These are phyloP conservation scores for Agonopterix arenella DNA, from an alignment of 2,888 invertebrate genomes.

Conservation along the genomic window DNA sequence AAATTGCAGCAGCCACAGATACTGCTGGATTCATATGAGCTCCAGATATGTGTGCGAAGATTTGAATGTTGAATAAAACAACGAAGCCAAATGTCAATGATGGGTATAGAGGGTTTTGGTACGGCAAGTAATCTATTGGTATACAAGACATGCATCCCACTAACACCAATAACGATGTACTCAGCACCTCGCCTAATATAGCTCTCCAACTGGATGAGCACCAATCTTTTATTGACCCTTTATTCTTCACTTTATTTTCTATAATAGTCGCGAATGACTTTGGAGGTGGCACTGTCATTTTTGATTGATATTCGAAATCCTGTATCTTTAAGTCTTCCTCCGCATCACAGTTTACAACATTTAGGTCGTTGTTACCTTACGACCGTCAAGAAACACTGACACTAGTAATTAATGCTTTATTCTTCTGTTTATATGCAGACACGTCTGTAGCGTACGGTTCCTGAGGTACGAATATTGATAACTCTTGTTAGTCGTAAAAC, in stretches of 20 bases:
- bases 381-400: background rate
- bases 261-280: slow-evolving; percentile 25
- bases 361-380: background rate
- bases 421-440: background rate
- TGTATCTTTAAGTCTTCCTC: background rate
- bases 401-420: background rate
- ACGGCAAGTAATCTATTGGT: slow-evolving; percentile 48
- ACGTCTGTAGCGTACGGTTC: too few species aligned
- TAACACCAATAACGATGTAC: slow-evolving; percentile 81
- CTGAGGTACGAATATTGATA: too few species aligned
- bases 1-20: slow-evolving; percentile 79
- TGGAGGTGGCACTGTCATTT: slow-evolving; percentile 20
- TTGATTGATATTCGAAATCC: background rate
- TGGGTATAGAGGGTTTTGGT: slow-evolving; percentile 61
- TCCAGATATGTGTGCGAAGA: slow-evolving; percentile 86
- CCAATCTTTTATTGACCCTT: slow-evolving; percentile 21
- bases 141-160: slow-evolving; percentile 86
- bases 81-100: slow-evolving; percentile 81
- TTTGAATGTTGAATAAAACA: slow-evolving; percentile 82
- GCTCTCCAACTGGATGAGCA: slow-evolving; percentile 33
- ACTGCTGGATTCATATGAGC: slow-evolving; percentile 88
- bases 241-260: slow-evolving; percentile 22
- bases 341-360: background rate
- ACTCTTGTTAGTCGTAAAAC: too few species aligned
- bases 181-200: slow-evolving; percentile 79